Evolutionary conservation across 2,888 invertebrate species (phyloP), one percentile per base, ranked within the genome.

Genomic region (Agriopis aurantiaria): DNA sequence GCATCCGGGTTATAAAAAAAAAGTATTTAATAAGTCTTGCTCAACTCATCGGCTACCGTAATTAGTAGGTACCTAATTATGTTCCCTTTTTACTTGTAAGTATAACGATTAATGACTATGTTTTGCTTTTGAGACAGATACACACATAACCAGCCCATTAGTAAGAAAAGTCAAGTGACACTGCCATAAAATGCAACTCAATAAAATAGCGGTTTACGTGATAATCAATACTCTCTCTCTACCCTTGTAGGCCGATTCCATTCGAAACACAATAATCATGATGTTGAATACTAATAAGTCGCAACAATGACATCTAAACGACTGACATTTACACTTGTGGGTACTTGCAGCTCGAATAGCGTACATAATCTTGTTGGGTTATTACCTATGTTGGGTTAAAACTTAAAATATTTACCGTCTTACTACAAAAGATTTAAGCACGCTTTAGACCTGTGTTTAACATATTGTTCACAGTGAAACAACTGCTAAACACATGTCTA

Each of bases 181-280:
- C 85, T 82, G 85, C 85, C 88, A 88, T 90, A 84, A 89, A 89
- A 86, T 89, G 88, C 87, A 89, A 86, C 88, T 85, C 84, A 89
- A 88, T 90, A 88, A 88, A 88, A 87, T 82, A 83, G 79, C 82
- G 78, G 77, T 90, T 91, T 89, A 91, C 85, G 89, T 82, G 82
- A 87, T 88, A 90, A 91, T 91, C 91, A 83, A 91, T 91, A 91
- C 82, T 82, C 82, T 23, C 82, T 23, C 17, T 76, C 80, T 56
- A 48, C 46, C 58, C 46, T 33, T 10, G 82, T 80, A 78, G 76
- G 79, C 81, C 73, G 72, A 78, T 78, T 79, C 78, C 78, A 78
- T 79, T 79, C 79, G 75, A 80, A 79, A 48, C 60, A 60, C 43
- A 33, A 33, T 33, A 33, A 33, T 33, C 33, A 83, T 80, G 82